Conservation (phyloP, 2,113 vertebrate species). For the Caranx ignobilis region DNA sequence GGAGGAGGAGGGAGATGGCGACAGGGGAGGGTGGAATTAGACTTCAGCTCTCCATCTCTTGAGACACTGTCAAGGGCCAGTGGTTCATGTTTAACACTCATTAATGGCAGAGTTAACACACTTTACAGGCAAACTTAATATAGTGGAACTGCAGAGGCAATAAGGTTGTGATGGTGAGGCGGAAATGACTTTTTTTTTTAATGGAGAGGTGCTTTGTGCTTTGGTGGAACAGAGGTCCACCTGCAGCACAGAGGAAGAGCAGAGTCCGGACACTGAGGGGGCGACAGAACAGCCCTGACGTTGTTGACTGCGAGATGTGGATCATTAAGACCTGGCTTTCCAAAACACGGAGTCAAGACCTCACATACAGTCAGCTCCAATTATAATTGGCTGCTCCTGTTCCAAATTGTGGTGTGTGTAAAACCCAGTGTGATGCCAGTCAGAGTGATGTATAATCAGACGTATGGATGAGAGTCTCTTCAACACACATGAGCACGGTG, state of each 20-base stretch:
- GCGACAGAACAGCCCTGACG: not conserved
- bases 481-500: constrained; percentile 13
- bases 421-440: constrained; percentile 3
- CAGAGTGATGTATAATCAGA: constrained; percentile 3
- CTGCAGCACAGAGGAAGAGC: constrained; percentile 27
- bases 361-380: not conserved
- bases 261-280: not conserved
- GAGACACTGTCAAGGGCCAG: constrained; percentile 45
- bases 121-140: constrained; percentile 63
- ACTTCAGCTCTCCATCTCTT: constrained; percentile 32
- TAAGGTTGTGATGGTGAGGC: constrained; percentile 32
- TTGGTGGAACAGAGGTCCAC: constrained; percentile 25
- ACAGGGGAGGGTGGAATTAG: constrained; percentile 18
- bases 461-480: constrained; percentile 19
- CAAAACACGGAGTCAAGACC: constrained; percentile 1
- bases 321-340: constrained; percentile 13
- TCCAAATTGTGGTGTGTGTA: not conserved
- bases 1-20: not conserved
- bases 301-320: not conserved
- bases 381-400: not conserved
- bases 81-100: constrained; percentile 59
- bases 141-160: constrained; percentile 37
- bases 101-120: constrained; percentile 61
- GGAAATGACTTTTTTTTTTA: constrained; percentile 40
- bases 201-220: constrained; percentile 20